phyloP scores from a whole-genome alignment of 2,797 vertebrate species.

The Parotocinclus haroldoi region DNA sequence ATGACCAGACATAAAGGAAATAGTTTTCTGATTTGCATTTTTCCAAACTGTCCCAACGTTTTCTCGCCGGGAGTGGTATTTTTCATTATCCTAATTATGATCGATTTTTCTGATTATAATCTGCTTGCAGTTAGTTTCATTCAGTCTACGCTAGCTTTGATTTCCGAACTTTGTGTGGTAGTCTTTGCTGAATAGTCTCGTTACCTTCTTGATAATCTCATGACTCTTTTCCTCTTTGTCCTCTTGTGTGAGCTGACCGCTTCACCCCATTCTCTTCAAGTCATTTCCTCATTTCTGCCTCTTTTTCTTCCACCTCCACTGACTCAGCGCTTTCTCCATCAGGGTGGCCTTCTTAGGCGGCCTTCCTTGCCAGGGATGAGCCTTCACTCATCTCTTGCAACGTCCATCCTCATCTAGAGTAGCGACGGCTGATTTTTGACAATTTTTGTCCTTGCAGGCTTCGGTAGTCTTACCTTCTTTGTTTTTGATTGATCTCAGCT shows the following conservation, averaged over 20 bases:
- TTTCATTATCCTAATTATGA: not conserved
- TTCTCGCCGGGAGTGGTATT: no score
- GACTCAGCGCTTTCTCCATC: slow-evolving; percentile 54
- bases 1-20: no score
- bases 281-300: slow-evolving; percentile 43
- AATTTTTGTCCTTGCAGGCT: slow-evolving; percentile 62
- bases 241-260: slow-evolving; percentile 43
- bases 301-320: slow-evolving; percentile 56
- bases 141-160: not conserved
- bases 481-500: slow-evolving; percentile 99
- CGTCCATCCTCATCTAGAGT: slow-evolving; percentile 66
- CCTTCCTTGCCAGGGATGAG: slow-evolving; percentile 51
- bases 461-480: slow-evolving; percentile 89
- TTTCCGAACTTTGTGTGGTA: slow-evolving; percentile 23
- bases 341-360: slow-evolving; percentile 46
- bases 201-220: slow-evolving; percentile 42
- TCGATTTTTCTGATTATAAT: not conserved
- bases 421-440: slow-evolving; percentile 45
- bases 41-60: no score
- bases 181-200: slow-evolving; percentile 28
- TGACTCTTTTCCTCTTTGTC: slow-evolving; percentile 46
- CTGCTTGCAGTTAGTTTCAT: not conserved
- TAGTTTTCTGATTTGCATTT: no score
- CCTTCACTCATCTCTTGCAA: slow-evolving; percentile 67
- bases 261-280: slow-evolving; percentile 36